Percentiles rank a stretch among this genome's conserved stretches.
These are phyloP conservation scores for Ctenicera cuprea DNA, from an alignment of 2,888 invertebrate species.

Conservation along the genomic window DNA sequence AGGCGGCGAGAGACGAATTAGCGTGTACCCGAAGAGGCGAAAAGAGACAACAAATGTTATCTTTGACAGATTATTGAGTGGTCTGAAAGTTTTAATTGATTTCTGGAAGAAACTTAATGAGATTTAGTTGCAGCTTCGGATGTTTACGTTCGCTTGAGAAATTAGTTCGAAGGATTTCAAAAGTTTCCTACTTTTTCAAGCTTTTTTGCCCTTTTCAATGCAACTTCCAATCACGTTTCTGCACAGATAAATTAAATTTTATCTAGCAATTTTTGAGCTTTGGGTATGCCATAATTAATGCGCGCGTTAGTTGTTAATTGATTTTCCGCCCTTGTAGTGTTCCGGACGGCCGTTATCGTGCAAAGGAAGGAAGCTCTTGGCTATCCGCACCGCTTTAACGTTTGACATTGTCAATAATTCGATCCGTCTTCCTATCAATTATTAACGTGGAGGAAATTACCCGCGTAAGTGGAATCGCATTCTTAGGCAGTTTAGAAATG, in stretches of 20 bases:
- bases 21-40: constrained; percentile 1
- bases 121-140: constrained; percentile 57
- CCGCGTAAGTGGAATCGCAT: background rate
- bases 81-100: constrained; percentile 64
- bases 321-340: constrained; percentile 2
- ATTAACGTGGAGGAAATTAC: background rate
- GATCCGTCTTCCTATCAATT: constrained; percentile 6
- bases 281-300: background rate
- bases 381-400: background rate
- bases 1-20: constrained; percentile 10
- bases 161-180: constrained; percentile 58
- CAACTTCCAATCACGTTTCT: background rate
- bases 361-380: constrained; percentile 6
- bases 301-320: background rate
- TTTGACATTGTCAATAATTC: constrained; percentile 15
- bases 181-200: constrained; percentile 7
- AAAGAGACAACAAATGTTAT: constrained; percentile 56
- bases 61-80: constrained; percentile 62
- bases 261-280: background rate
- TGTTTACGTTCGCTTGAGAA: constrained; percentile 53
- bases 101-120: constrained; percentile 62
- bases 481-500: background rate
- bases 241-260: background rate
- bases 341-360: background rate
- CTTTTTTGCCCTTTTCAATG: background rate